A percentile compares a stretch with the other conserved stretches of the same genome.
Evolutionary conservation across 2,113 vertebrate genomes (phyloP).

Genomic region (Atractosteus spatula): DNA sequence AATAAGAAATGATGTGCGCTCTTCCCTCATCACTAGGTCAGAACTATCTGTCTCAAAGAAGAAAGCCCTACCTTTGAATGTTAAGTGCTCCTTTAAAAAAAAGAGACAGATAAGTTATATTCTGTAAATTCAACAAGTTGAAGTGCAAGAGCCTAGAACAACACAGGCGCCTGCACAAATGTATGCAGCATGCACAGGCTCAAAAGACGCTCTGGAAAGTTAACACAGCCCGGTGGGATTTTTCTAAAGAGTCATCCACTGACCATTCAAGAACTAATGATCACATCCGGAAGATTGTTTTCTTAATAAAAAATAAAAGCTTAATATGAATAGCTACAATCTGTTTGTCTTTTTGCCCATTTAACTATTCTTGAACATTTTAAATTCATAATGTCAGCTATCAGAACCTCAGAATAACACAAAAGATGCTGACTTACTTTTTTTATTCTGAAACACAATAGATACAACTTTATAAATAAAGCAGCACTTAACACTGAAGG

Average conservation of each 20-base stretch:
- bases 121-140: slow-evolving; percentile 59
- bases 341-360: too few species aligned
- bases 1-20: slow-evolving; percentile 52
- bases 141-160: slow-evolving; percentile 2
- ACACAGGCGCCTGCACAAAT: slow-evolving; percentile 5
- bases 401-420: too few species aligned
- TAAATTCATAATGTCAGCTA: too few species aligned
- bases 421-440: too few species aligned
- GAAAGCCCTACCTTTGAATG: slow-evolving; percentile 60
- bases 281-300: background rate
- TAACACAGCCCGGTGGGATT: background rate
- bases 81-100: slow-evolving; percentile 55
- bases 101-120: slow-evolving; percentile 59
- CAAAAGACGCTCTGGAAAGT: background rate
- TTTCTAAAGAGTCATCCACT: background rate
- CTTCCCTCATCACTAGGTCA: slow-evolving; percentile 55
- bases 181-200: background rate
- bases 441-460: too few species aligned
- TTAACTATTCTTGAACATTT: too few species aligned
- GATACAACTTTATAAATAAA: too few species aligned
- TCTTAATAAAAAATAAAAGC: too few species aligned
- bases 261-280: background rate
- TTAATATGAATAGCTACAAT: too few species aligned
- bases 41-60: slow-evolving; percentile 61
- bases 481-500: too few species aligned